phyloP scores from a whole-genome alignment of 2,888 invertebrate genomes.

The Sturmia bella region DNA sequence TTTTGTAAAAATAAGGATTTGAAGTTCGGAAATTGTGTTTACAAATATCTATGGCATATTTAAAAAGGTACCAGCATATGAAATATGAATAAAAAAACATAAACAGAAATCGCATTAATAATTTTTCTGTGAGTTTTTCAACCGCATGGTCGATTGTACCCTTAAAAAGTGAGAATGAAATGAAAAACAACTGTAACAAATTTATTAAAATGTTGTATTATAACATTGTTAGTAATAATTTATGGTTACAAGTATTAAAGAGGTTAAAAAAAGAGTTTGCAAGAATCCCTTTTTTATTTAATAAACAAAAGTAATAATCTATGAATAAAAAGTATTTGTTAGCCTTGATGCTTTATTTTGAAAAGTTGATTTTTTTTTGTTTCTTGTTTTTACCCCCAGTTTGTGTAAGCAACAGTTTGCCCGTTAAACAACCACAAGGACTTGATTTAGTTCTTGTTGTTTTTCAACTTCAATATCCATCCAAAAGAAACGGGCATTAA shows the following conservation, averaged over 20 bases:
- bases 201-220: slow-evolving; percentile 22
- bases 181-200: neutral
- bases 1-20: slow-evolving; percentile 30
- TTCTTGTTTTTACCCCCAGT: no score
- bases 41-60: slow-evolving; percentile 43
- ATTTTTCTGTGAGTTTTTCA: neutral
- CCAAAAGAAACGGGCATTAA: neutral
- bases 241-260: slow-evolving; percentile 19
- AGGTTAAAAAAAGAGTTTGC: neutral
- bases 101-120: slow-evolving; percentile 5
- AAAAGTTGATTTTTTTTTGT: neutral
- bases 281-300: neutral
- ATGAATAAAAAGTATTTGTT: no score
- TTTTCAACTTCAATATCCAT: slow-evolving; percentile 9
- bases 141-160: neutral
- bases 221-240: slow-evolving; percentile 4
- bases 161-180: neutral
- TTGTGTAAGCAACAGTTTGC: no score
- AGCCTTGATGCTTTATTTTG: neutral
- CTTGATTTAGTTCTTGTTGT: neutral
- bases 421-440: no score
- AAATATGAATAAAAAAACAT: slow-evolving; percentile 1
- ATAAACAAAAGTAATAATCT: neutral
- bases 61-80: slow-evolving; percentile 20
- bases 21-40: slow-evolving; percentile 56